Conservation (phyloP, 2,113 vertebrate species). For the Dicerorhinus sumatrensis region DNA sequence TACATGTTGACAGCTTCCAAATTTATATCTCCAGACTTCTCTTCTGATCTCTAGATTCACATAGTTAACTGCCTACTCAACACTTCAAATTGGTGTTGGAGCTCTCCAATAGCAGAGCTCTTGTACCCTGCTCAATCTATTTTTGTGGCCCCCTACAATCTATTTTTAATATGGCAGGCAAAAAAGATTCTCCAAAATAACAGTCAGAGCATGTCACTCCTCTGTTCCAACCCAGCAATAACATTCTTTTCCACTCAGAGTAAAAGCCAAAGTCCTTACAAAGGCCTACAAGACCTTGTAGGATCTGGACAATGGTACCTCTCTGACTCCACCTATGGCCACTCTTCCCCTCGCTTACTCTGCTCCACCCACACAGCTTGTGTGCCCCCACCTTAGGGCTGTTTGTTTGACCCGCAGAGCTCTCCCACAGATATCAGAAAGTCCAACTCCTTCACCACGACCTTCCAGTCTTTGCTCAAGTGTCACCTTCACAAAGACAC, state of each 20-base stretch:
- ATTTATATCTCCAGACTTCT: background rate
- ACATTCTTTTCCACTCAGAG: background rate
- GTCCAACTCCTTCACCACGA: background rate
- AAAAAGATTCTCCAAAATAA: background rate
- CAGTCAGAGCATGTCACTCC: background rate
- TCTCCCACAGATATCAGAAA: background rate
- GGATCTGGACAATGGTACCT: background rate
- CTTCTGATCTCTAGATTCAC: background rate
- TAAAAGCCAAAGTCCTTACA: background rate
- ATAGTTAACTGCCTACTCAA: background rate
- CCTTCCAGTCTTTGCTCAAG: background rate
- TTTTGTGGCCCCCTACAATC: background rate
- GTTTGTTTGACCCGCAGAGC: rapidly evolving
- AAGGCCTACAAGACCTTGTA: background rate
- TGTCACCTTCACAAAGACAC: background rate
- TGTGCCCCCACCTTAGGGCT: background rate
- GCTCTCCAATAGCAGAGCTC: background rate
- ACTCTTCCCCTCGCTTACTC: background rate
- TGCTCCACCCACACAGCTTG: background rate
- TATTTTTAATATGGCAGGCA: background rate
- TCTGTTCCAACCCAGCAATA: background rate
- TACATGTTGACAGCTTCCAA: background rate
- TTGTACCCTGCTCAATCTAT: background rate
- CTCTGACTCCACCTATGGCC: background rate
- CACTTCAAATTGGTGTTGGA: background rate